Conservation (phyloP, 2,888 invertebrate genomes). For the Congeria kusceri region DNA sequence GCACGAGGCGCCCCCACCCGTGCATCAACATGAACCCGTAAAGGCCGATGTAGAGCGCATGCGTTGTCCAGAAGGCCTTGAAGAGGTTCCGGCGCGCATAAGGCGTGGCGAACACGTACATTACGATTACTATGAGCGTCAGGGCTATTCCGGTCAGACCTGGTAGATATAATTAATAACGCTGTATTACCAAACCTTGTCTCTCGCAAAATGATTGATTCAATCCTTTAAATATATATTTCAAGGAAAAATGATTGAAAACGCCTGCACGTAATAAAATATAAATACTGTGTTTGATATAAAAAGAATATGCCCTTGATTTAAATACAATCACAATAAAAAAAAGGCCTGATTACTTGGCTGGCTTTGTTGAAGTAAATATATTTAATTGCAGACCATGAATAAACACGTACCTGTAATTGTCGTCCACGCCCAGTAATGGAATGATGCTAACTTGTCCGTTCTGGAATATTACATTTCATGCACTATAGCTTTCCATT, state of each 20-base stretch:
- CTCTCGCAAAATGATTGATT: no score
- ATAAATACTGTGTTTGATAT: no score
- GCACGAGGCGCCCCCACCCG: constrained; percentile 88
- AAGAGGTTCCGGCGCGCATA: constrained; percentile 87
- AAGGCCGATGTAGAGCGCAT: constrained; percentile 87
- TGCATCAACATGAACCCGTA: constrained; percentile 88
- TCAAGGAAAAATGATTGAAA: no score
- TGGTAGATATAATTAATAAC: constrained; percentile 34
- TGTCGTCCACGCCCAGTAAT: constrained; percentile 88
- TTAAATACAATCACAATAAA: no score
- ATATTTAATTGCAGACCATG: not conserved
- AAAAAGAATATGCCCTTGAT: no score
- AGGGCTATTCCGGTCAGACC: constrained; percentile 88
- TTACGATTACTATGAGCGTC: constrained; percentile 86
- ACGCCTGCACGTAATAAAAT: no score
- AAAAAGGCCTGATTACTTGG: no score
- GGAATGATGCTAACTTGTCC: constrained; percentile 88
- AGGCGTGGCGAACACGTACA: constrained; percentile 88
- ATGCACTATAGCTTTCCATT: no score
- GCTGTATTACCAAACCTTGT: no score
- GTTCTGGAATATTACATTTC: constrained; percentile 87
- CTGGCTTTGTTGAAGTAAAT: no score
- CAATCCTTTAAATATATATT: no score
- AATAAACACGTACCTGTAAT: constrained; percentile 71
- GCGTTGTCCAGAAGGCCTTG: constrained; percentile 88